Base-by-base conservation (phyloP, 2,888 invertebrate genomes). In the Cyrtodaria siliqua region DNA sequence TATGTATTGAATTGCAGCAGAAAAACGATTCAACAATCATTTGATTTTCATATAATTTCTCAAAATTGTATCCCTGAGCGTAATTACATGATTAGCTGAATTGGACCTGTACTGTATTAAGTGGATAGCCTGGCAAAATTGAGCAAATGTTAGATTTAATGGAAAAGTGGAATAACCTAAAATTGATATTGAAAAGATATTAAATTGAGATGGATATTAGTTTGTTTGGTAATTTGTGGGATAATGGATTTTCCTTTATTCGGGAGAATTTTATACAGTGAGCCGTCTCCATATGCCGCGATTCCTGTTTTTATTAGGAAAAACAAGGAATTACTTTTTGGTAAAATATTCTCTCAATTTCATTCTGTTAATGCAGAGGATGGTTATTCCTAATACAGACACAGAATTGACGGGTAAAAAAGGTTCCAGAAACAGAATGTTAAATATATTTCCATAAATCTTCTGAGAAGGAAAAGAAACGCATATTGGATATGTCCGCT, bases 121-220 rank as follows among this genome's bases (percentile, higher is more conserved):
- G 66, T 69, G 68, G 78, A 66, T 79, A 44, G 60, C 69, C 56
- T 57, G 18, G 69, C 59, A 62, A 80, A 80, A 76, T 80, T 66
- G 76, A 80, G 76, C 74, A 80, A 80, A 76, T 80, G 76, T 73
- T 71, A 61, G 71, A 62, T 75, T 68, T 75, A 79, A 79, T 79
- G 74, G 74, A 67, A 79, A 62, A 71, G 62, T 61, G 60, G 49
- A 69, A 68, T 71, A 78, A 72, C 44, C 64, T 64, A 52, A 68
- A 68, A 78, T 78, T 68, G 72, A 78, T 72, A 72, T 61, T 78
- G 72, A 72, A 78, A 78, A 73, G 78, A 72, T 78, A 68, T 73
- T 68, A 68, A 76, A 76, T 71, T 67, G 67, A 63, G 71, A 67
- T 76, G 67, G 71, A 62, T 76, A 67, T 70, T 52, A 44, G 56